Conservation (phyloP, 1,140 invertebrate species). For the Nasonia giraulti region DNA sequence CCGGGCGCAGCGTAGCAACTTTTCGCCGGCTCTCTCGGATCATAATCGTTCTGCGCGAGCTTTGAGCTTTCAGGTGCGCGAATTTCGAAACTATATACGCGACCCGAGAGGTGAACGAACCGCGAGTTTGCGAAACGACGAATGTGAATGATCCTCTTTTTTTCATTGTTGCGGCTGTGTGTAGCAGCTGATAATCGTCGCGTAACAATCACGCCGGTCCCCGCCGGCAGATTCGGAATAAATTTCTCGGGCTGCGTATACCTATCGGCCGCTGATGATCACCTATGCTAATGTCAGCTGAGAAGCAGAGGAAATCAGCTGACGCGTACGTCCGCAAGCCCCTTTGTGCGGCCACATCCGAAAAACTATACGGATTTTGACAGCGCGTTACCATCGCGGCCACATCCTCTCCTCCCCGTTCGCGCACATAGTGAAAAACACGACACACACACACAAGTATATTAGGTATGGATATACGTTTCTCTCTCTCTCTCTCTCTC, state of each 20-base stretch:
- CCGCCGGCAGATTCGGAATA: not conserved
- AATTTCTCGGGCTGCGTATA: not conserved
- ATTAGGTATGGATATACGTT: not conserved
- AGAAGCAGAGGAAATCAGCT: not conserved
- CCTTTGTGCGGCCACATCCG: not conserved
- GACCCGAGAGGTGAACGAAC: not conserved
- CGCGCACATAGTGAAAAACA: no score
- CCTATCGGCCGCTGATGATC: not conserved
- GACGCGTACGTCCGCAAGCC: not conserved
- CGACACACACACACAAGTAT: constrained; percentile 1
- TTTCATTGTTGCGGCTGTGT: not conserved
- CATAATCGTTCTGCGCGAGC: not conserved
- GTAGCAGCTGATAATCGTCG: not conserved
- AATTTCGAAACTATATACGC: not conserved
- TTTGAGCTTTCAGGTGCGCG: not conserved
- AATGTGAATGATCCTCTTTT: not conserved
- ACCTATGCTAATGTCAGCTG: not conserved
- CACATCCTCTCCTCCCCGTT: not conserved
- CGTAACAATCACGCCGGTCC: not conserved
- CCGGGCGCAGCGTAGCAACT: not conserved
- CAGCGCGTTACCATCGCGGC: not conserved
- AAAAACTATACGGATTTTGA: not conserved
- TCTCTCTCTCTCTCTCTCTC: no score
- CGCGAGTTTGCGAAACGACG: not conserved
- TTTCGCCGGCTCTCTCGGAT: no score